Base-by-base conservation (phyloP, 92 coral and sea anemone genomes). In the Zoanthus solanderi region DNA sequence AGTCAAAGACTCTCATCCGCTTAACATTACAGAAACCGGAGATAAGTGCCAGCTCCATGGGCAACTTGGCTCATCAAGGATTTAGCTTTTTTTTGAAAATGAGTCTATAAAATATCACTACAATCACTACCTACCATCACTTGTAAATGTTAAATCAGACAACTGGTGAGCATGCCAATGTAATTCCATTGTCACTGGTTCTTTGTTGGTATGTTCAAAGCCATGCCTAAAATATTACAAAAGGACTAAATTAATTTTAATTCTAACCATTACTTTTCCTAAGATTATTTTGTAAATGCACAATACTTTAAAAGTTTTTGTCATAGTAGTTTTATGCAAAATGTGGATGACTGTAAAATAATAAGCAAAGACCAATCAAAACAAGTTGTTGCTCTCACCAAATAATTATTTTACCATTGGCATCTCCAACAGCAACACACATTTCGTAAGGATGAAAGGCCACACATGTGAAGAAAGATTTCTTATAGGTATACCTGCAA, bases 91-190 rank as follows among this genome's bases (percentile, higher is more conserved):
- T 23, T 47, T 47, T 47, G 52, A 47, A 47, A 47, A 4, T 50
- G 56, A 11, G 10, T 11, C 56, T 50, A 50, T 50, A 50, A 50
- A 50, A 50, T 11, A 50, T 11, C 56, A 50, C 12, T 11, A 50
- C 12, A 7, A 7, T 4, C 11, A 29, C 29, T 23, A 3, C 88
- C 66, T 87, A 97, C 99, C 99, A 82, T 97, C 99, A 91, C 87
- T 75, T 29, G 97, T 92, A 74, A 97, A 97, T 9, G 91, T 71
- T 6, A 97, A 37, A 32, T 90, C 95, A 34, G 92, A 82, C 4
- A 95, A 91, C n/a, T 92, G 79, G 83, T 97, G 97, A n/a, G 99
- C 94, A 94, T 97, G 99, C 99, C 99, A 97, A 72, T 97, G 99
- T 60, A 97, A 89, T 72, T 87, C 91, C 92, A 92, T 92, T 32